phyloP scores from a whole-genome alignment of 2,113 vertebrate species.

The Pavo muticus region DNA sequence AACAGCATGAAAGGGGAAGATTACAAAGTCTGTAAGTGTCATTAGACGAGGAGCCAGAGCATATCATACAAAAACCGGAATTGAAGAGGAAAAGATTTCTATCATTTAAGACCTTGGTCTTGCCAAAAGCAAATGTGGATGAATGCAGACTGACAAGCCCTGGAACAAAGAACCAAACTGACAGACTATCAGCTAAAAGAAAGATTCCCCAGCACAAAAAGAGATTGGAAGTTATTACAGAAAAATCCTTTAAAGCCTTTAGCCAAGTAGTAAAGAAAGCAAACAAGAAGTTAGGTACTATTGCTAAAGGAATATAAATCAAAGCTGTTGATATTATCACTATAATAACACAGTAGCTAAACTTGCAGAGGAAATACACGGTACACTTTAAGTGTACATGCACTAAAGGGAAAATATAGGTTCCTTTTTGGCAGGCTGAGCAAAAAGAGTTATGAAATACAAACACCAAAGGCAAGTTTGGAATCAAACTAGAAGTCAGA shows the following conservation, averaged over 20 bases:
- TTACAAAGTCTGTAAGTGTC: conserved; percentile 17
- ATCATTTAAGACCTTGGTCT: conserved; percentile 16
- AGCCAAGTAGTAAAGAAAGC: conserved; percentile 31
- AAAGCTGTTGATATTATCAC: conserved; percentile 43
- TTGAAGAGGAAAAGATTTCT: conserved; percentile 38
- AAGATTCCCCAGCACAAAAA: conserved; percentile 34
- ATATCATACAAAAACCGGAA: conserved; percentile 1
- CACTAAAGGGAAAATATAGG: background rate
- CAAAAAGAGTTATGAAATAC: conserved; percentile 7
- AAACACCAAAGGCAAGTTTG: conserved; percentile 3
- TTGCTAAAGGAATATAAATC: conserved; percentile 33
- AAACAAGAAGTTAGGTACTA: conserved; percentile 21
- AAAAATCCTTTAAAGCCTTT: conserved; percentile 51
- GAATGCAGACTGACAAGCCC: conserved; percentile 39
- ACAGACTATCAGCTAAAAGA: conserved; percentile 26
- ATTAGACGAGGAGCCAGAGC: conserved; percentile 17
- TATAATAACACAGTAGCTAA: background rate
- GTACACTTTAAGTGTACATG: background rate
- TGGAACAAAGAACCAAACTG: conserved; percentile 30
- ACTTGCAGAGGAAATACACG: background rate
- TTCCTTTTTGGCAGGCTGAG: background rate
- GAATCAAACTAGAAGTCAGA: conserved; percentile 14
- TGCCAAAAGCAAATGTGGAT: conserved; percentile 61
- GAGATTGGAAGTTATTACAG: conserved; percentile 31
- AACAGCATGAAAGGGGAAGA: background rate